phyloP scores from a whole-genome alignment of 1,140 invertebrate species.

The Vollenhovia emeryi region DNA sequence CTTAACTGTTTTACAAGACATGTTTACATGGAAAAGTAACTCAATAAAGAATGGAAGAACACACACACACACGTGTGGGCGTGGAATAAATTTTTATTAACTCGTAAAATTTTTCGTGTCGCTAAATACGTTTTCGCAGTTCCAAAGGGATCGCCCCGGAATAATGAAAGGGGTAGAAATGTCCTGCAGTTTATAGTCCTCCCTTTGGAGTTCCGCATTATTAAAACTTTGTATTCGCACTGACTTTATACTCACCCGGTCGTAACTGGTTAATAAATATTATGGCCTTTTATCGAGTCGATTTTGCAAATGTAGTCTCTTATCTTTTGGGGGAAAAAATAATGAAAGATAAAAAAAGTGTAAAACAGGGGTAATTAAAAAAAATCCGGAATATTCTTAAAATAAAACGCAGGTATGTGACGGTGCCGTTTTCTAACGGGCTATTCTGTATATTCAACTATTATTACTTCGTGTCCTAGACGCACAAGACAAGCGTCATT shows the following conservation, averaged over 20 bases:
- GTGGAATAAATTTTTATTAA: conserved; percentile 46
- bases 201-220: conserved; percentile 21
- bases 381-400: neutral
- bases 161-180: conserved; percentile 34
- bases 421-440: neutral
- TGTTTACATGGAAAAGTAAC: neutral
- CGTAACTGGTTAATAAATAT: conserved; percentile 34
- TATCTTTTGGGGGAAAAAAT: neutral
- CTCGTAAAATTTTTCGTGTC: conserved; percentile 38
- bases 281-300: neutral
- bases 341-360: neutral
- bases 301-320: neutral
- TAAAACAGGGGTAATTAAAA: neutral
- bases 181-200: conserved; percentile 34
- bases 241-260: neutral
- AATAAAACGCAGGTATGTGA: neutral
- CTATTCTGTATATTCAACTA: neutral
- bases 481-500: conserved; percentile 41
- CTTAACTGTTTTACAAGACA: neutral
- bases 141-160: conserved; percentile 26
- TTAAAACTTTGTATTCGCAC: conserved; percentile 33
- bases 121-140: conserved; percentile 39
- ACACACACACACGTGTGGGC: neutral
- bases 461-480: conserved; percentile 36
- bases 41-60: neutral